Base-by-base conservation (phyloP, 2,113 vertebrate genomes). In the Trochalopteron elliotii region DNA sequence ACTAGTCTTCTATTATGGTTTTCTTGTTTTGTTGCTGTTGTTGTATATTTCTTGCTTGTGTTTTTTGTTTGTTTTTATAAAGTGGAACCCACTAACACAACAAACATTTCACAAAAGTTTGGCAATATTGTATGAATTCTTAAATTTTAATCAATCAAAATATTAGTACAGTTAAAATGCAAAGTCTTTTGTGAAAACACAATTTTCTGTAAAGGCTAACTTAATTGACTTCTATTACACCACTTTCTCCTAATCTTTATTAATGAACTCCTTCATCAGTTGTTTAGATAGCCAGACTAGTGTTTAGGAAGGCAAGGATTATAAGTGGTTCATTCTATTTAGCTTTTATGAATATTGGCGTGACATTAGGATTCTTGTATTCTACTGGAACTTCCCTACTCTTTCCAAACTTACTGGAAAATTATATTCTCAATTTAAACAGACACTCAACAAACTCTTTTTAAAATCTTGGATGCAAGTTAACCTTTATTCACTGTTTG, bases 351-450 rank as follows among this genome's bases (percentile, higher is more conserved):
- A 87, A 83, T 92, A 94, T n/a, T 93, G 52, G 25, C 55, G 1
- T 69, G 42, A 64, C 24, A 37, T 52, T 40, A 64, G 13, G 13
- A 82, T 93, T 70, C 68, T 80, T 93, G 35, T 92, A 2, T 88
- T 89, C 47, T 83, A 22, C 49, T 90, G 55, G 40, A 93, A 86
- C 55, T 74, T 83, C 50, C 55, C 27, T 22, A n/a, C 59, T 81
- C 52, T 94, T 93, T 83, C 89, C 72, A 68, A 78, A 92, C 47
- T 89, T 75, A 93, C 69, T 83, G 91, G 86, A 92, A 97, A 96
- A 84, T 55, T 90, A n/a, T 77, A 88, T 57, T 90, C 1, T 1
- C 19, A 90, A 86, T 63, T 95, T 92, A 86, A 93, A 86, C 59
- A 84, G 44, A 83, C 55, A 69, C 18, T 75, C 72, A 91, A 59